phyloP scores from a whole-genome alignment of 2,888 invertebrate species.

The Acrobeloides nanus region DNA sequence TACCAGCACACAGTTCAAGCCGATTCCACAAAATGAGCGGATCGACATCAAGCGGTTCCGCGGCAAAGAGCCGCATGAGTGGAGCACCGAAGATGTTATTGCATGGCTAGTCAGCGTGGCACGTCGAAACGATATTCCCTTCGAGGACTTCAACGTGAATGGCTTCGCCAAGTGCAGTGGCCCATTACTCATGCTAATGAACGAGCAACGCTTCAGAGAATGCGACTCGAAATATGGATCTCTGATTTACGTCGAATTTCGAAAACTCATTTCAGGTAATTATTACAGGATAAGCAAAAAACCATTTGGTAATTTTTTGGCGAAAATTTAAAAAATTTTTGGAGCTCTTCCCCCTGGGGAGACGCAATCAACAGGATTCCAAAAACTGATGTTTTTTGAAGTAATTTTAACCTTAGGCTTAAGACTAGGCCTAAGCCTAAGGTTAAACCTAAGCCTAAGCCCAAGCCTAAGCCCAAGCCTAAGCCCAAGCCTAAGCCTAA shows the following conservation, averaged over 20 bases:
- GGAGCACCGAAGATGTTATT: conserved; percentile 49
- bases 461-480: no score
- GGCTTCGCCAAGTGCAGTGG: conserved; percentile 46
- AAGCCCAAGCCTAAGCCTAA: no score
- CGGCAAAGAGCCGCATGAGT: conserved; percentile 47
- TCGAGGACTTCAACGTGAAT: conserved; percentile 43
- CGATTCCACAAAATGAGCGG: conserved; percentile 47
- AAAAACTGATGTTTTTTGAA: no score
- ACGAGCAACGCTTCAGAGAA: conserved; percentile 42
- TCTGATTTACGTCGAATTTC: conserved; percentile 45
- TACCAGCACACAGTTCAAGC: no score
- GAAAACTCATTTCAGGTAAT: conserved; percentile 28
- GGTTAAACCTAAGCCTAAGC: no score
- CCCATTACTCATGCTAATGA: conserved; percentile 39
- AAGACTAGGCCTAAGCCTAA: no score
- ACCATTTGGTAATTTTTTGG: no score
- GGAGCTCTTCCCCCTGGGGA: no score
- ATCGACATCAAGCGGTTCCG: conserved; percentile 52
- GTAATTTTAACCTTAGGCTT: no score
- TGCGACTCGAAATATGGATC: conserved; percentile 42
- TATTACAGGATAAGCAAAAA: no score
- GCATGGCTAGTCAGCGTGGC: conserved; percentile 52
- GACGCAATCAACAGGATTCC: no score
- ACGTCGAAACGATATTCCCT: conserved; percentile 41
- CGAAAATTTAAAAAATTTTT: no score